Percentiles rank a stretch among this genome's conserved stretches.
Evolutionary conservation across 2,113 vertebrate species (phyloP).

Genomic region (Puntigrus tetrazona): DNA sequence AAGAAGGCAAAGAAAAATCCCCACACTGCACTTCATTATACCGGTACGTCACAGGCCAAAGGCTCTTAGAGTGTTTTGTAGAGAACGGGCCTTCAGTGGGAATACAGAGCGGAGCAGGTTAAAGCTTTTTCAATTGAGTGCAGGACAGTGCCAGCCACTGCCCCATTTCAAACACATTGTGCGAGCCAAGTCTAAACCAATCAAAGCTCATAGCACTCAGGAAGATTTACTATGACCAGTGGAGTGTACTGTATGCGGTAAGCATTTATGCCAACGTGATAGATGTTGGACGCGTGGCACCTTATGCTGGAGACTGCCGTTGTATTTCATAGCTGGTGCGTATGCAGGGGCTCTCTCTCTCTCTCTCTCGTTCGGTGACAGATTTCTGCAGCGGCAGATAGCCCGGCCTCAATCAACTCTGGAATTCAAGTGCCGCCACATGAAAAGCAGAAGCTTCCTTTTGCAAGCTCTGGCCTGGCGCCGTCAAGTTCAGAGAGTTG

Average conservation of each 20-base stretch:
- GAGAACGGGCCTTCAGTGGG: background rate
- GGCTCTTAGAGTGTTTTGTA: conserved; percentile 7
- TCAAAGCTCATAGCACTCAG: conserved; percentile 55
- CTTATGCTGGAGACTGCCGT: conserved; percentile 57
- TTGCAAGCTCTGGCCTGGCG: conserved; percentile 7
- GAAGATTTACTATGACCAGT: conserved; percentile 59
- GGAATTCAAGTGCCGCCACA: conserved; percentile 44
- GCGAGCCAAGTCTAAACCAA: conserved; percentile 54
- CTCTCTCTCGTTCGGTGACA: conserved; percentile 41
- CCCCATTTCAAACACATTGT: conserved; percentile 36
- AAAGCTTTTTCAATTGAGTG: conserved; percentile 44
- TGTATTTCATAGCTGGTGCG: conserved; percentile 57
- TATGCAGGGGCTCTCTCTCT: conserved; percentile 41
- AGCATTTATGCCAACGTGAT: conserved; percentile 62
- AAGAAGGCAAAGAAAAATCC: conserved; percentile 11
- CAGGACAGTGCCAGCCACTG: conserved; percentile 36
- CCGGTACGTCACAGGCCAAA: conserved; percentile 18
- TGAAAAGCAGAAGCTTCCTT: conserved; percentile 51
- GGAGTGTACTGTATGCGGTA: conserved; percentile 59
- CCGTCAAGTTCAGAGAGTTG: conserved; percentile 36
- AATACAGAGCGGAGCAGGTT: conserved; percentile 23
- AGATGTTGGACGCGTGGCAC: conserved; percentile 56
- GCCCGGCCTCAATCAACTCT: conserved; percentile 51
- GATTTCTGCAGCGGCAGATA: conserved; percentile 55
- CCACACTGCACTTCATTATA: conserved; percentile 36